Evolutionary conservation across 2,888 invertebrate species (phyloP), one percentile per base, ranked within the genome.

Genomic region (Mesochorus sp.): DNA sequence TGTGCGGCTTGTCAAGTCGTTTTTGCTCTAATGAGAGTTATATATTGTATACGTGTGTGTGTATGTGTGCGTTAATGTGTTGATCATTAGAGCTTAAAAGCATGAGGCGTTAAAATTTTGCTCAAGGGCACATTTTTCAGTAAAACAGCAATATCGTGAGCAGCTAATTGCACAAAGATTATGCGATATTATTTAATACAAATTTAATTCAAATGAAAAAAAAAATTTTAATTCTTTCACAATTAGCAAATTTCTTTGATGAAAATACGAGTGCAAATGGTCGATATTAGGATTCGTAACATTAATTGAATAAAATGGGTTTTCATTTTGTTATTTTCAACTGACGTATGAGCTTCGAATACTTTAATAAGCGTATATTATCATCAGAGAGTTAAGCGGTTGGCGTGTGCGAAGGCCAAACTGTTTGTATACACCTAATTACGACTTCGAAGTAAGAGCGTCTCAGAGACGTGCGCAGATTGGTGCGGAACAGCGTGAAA

Each of bases 371-470:
- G n/a, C n/a, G n/a, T n/a, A n/a, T 85, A 85, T 88, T 87, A 87
- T 86, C 85, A 87, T 88, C 86, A 87, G 83, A n/a, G n/a, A 82
- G 74, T 76, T 28, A 14, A 17, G 37, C 80, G 79, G 34, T n/a
- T 47, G 62, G 55, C 62, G 21, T 47, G 17, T n/a, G 42, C n/a
- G 8, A 12, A 19, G 62, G 28, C 28, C 53, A 44, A 66, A 28
- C 55, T 21, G 51, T 24, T 31, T 44, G 44, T 34, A 42, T 24
- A 81, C 83, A 88, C 87, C 88, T 87, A 88, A 89, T 89, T 89
- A 88, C 84, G 75, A 37, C 55, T 42, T 2, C 51, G 61, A 37
- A 66, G 26, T 76, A n/a, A n/a, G 39, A 82, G 81, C 81, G 82
- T 85, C 86, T 86, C 76, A 86, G 83, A n/a, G n/a, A 85, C 85